Evolutionary conservation across 2,113 vertebrate genomes (phyloP).

Genomic region (Stegostoma tigrinum): DNA sequence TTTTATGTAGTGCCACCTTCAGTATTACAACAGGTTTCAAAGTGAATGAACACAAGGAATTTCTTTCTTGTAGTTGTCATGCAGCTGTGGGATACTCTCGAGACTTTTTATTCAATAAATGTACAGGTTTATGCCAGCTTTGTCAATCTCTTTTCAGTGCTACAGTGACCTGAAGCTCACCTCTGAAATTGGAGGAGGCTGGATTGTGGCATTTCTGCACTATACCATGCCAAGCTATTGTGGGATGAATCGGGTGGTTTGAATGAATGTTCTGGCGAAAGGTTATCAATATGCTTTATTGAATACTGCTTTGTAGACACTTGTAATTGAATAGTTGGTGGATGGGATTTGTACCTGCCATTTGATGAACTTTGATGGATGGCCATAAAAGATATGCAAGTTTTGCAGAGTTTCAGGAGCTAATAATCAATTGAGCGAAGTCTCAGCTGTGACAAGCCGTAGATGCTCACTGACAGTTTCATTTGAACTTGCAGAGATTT

Average conservation of each 20-base stretch:
- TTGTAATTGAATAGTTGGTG: background rate
- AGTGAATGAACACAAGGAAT: background rate
- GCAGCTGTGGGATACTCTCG: background rate
- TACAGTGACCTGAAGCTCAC: background rate
- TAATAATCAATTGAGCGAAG: background rate
- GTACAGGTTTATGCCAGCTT: background rate
- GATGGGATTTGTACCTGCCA: background rate
- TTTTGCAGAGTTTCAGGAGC: constrained; percentile 14
- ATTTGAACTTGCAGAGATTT: background rate
- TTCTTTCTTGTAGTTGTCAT: background rate
- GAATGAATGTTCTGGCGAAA: background rate
- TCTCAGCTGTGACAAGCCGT: background rate
- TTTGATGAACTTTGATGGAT: constrained; percentile 28
- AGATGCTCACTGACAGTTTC: background rate
- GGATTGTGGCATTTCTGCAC: background rate
- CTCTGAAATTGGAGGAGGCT: background rate
- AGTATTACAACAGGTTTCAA: background rate
- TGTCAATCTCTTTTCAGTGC: background rate
- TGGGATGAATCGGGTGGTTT: background rate
- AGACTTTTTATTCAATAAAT: background rate
- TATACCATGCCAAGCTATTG: background rate
- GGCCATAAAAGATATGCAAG: background rate
- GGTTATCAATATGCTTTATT: background rate
- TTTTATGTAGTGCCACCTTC: background rate
- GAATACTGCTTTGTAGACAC: background rate